Evolutionary conservation across 2,113 vertebrate species (phyloP).

Genomic region (Perca schrenkii): DNA sequence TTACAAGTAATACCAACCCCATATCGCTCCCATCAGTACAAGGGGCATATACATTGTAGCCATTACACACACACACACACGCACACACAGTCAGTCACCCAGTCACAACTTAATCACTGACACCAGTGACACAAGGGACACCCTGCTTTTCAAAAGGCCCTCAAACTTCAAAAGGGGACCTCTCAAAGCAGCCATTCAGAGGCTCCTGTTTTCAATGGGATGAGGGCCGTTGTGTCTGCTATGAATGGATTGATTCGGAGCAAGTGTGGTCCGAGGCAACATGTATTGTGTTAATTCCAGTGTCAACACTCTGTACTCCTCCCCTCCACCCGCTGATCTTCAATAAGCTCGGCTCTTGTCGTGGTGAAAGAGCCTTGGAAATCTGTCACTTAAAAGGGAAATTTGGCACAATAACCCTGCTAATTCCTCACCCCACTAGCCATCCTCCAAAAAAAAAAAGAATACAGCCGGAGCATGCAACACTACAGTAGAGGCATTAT

Average conservation of each 20-base stretch:
- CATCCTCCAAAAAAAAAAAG: slow-evolving; percentile 15
- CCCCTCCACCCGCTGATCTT: slow-evolving; percentile 14
- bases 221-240: slow-evolving; percentile 32
- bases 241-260: slow-evolving; percentile 57
- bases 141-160: slow-evolving; percentile 55
- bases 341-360: slow-evolving; percentile 51
- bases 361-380: slow-evolving; percentile 45
- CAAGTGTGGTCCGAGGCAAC: slow-evolving; percentile 56
- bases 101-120: slow-evolving; percentile 70
- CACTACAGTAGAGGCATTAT: slow-evolving; percentile 73
- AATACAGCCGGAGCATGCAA: slow-evolving; percentile 36
- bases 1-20: slow-evolving; percentile 1
- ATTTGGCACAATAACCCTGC: slow-evolving; percentile 53
- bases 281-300: slow-evolving; percentile 63
- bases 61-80: slow-evolving; percentile 33
- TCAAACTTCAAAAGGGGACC: slow-evolving; percentile 67
- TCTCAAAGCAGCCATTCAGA: slow-evolving; percentile 76
- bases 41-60: slow-evolving; percentile 65
- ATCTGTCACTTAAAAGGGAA: slow-evolving; percentile 64
- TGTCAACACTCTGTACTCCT: slow-evolving; percentile 46
- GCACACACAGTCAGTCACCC: slow-evolving; percentile 28
- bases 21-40: slow-evolving; percentile 56
- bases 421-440: slow-evolving; percentile 47
- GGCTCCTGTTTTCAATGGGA: slow-evolving; percentile 36
- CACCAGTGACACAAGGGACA: slow-evolving; percentile 62